Evolutionary conservation across 2,113 vertebrate genomes (phyloP), one percentile per base, ranked within the genome.

Genomic region (Psittacus erithacus): DNA sequence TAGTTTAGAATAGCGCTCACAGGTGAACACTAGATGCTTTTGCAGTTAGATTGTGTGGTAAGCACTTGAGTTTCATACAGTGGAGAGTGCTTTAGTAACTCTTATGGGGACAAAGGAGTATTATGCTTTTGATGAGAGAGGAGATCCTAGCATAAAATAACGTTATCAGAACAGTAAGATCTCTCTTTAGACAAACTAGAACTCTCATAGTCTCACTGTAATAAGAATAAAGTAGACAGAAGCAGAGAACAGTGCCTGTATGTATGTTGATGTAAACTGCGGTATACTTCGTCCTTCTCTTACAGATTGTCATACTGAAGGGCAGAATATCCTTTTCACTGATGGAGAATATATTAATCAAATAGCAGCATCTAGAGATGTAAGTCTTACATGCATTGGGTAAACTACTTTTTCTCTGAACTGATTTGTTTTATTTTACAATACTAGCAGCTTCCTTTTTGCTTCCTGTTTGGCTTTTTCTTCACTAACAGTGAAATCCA

Each of bases 291-390:
- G 44, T 96, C 92, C 97, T 97, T 78, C 94, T 94, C 86, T 65
- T 43, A 62, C 90, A 99, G 99, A 99, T 97, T 98, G 99, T 96
- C 99, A 99, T 89, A 98, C 98, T 91, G 99, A 99, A 84, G 99
- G 99, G 74, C 99, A 99, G 97, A 99, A 99, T 97, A 99, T 99
- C 78, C 98, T 99, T 92, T 99, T 99, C 94, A 99, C 99, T 76
- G 99, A 99, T 96, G 99, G 99, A 96, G 99, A 99, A 94, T 99
- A 99, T 96, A 98, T 99, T 97, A 99, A 99, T 97, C 99, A 99
- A 97, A 99, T 99, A 75, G 99, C 99, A 96, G 99, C 99, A 94
- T 99, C 99, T 96, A 99, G 99, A 99, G 99, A 99, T 96, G 99
- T 99, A 98, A 98, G 98, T 98, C 67, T 73, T 77, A 13, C 35